Percentiles rank a stretch among this genome's conserved stretches.
Evolutionary conservation across 2,113 vertebrate genomes (phyloP).

Genomic region (Lepus europaeus): DNA sequence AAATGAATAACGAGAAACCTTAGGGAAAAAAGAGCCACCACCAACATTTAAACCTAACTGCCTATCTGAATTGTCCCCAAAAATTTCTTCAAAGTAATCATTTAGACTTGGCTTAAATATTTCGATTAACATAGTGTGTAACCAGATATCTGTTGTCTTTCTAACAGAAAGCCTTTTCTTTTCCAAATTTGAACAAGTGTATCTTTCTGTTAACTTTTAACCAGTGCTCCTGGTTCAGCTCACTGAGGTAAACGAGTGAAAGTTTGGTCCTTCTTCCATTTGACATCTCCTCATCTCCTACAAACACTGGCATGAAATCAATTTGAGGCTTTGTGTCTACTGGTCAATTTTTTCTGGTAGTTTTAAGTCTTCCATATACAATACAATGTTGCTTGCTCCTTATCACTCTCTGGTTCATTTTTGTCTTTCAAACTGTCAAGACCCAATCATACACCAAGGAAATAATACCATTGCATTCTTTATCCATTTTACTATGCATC

Average conservation of each 20-base stretch:
- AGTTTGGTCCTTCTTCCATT: background rate
- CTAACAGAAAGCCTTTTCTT: background rate
- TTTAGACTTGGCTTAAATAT: constrained; percentile 5
- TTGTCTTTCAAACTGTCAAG: constrained; percentile 20
- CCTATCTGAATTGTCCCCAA: background rate
- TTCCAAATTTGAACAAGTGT: background rate
- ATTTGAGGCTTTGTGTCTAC: background rate
- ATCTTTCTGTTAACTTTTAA: background rate
- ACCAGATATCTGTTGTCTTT: background rate
- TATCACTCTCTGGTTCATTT: background rate
- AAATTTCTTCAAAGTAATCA: background rate
- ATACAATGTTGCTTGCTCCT: background rate
- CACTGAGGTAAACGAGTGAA: background rate
- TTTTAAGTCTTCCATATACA: background rate
- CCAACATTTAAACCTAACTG: background rate
- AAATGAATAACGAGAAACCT: background rate
- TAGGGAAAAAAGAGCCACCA: background rate
- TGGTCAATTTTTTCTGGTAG: background rate
- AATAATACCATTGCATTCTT: background rate
- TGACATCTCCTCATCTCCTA: background rate
- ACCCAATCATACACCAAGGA: background rate
- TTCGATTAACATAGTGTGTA: background rate
- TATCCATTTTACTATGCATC: background rate
- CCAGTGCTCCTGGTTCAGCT: background rate
- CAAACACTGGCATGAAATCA: background rate